A percentile compares a stretch with the other conserved stretches of the same genome.
Conservation (phyloP, 1,140 invertebrate species). For the Cotesia typhae region DNA sequence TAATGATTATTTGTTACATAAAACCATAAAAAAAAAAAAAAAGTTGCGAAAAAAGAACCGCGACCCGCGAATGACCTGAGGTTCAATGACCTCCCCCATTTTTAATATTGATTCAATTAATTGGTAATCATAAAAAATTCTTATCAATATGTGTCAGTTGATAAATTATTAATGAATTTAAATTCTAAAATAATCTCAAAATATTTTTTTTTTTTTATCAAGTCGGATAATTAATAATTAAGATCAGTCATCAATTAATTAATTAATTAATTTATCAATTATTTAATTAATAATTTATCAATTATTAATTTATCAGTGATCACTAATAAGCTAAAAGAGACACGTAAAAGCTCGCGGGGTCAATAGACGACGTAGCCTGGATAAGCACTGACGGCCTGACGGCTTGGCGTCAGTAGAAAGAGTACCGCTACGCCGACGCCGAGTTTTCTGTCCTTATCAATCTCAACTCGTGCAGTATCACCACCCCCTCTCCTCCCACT, state of each 20-base stretch:
- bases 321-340: constrained; percentile 6
- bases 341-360: constrained; percentile 47
- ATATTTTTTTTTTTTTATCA: no score
- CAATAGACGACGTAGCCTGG: constrained; percentile 59
- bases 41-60: constrained; percentile 18
- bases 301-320: no score
- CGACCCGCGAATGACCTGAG: constrained; percentile 32
- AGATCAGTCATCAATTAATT: no score
- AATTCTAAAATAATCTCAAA: no score
- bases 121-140: not conserved
- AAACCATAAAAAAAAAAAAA: not conserved
- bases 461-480: constrained; percentile 26
- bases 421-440: constrained; percentile 62
- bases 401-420: constrained; percentile 51
- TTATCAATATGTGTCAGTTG: not conserved
- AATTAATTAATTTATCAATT: no score
- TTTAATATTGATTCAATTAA: not conserved
- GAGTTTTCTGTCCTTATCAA: constrained; percentile 2
- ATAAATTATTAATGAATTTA: no score
- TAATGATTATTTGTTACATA: not conserved
- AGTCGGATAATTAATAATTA: no score
- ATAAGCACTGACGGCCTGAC: constrained; percentile 48
- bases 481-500: constrained; percentile 28
- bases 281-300: no score
- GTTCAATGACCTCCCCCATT: constrained; percentile 27